These are phyloP conservation scores for Mya arenaria DNA, from an alignment of 1,140 invertebrate species.

Conservation along the genomic window DNA sequence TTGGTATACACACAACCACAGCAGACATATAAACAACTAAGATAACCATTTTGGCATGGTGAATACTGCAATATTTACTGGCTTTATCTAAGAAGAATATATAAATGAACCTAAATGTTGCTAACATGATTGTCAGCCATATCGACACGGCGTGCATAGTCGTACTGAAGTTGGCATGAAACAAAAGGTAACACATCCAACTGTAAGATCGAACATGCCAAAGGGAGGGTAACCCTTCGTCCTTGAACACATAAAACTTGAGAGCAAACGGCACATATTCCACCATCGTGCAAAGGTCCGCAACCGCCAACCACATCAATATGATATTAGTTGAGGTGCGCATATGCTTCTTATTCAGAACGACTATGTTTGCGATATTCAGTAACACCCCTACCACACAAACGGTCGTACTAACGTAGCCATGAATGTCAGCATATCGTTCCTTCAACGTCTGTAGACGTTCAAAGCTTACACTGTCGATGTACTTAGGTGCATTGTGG, in stretches of 20 bases:
- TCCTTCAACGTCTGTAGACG: slow-evolving; percentile 3
- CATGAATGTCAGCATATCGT: slow-evolving; percentile 85
- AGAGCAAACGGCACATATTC: no score
- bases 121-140: slow-evolving; percentile 94
- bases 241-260: no score
- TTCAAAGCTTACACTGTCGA: slow-evolving; percentile 1
- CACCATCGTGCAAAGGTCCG: no score
- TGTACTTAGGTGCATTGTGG: slow-evolving; percentile 3
- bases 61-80: slow-evolving; percentile 87
- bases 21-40: slow-evolving; percentile 88
- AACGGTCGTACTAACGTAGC: slow-evolving; percentile 87
- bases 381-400: slow-evolving; percentile 94
- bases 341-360: slow-evolving; percentile 93
- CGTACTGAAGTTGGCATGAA: slow-evolving; percentile 87
- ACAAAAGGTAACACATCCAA: slow-evolving; percentile 75
- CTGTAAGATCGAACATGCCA: slow-evolving; percentile 76
- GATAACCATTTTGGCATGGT: slow-evolving; percentile 88
- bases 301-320: slow-evolving; percentile 90
- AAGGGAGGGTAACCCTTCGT: no score
- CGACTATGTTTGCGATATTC: slow-evolving; percentile 93
- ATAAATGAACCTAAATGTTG: slow-evolving; percentile 96
- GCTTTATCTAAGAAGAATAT: slow-evolving; percentile 90
- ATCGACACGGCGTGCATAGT: slow-evolving; percentile 96
- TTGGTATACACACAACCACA: slow-evolving; percentile 89
- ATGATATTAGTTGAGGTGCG: slow-evolving; percentile 91